These are phyloP conservation scores for Andrena trimmerana DNA, from an alignment of 2,888 invertebrate genomes.

Conservation along the genomic window DNA sequence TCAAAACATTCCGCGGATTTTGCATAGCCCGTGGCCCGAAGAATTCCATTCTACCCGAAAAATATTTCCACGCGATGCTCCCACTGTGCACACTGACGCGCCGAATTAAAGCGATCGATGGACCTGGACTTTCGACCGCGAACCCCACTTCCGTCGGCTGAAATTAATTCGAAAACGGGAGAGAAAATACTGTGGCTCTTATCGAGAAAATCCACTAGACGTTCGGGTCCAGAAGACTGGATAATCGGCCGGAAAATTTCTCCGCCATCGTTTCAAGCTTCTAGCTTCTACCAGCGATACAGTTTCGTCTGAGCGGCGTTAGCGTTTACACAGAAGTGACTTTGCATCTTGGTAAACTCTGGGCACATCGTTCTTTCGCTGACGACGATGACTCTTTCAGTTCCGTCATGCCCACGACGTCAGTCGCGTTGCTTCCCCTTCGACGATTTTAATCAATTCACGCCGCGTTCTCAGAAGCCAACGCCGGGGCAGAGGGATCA, in stretches of 20 bases:
- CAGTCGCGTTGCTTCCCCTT: neutral
- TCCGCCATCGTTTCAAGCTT: no score
- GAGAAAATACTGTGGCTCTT: no score
- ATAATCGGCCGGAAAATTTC: neutral
- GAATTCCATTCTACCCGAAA: slow-evolving; percentile 9
- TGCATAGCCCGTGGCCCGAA: neutral
- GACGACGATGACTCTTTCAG: neutral
- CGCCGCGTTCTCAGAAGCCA: slow-evolving; percentile 2
- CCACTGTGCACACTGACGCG: neutral
- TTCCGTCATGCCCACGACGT: neutral
- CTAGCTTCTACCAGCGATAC: no score
- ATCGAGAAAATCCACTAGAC: neutral
- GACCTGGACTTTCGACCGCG: slow-evolving; percentile 1
- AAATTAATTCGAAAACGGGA: slow-evolving; percentile 21
- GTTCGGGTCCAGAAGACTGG: neutral
- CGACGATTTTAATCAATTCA: slow-evolving; percentile 32
- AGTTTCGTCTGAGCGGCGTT: no score
- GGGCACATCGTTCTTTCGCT: no score
- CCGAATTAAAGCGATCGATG: slow-evolving; percentile 30
- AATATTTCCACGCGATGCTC: slow-evolving; percentile 9
- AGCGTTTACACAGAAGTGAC: no score
- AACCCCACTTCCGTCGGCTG: neutral
- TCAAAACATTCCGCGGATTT: neutral
- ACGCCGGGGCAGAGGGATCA: neutral
- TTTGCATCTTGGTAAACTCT: no score